phyloP scores from a whole-genome alignment of 1,140 invertebrate species.

The Achroia grisella region DNA sequence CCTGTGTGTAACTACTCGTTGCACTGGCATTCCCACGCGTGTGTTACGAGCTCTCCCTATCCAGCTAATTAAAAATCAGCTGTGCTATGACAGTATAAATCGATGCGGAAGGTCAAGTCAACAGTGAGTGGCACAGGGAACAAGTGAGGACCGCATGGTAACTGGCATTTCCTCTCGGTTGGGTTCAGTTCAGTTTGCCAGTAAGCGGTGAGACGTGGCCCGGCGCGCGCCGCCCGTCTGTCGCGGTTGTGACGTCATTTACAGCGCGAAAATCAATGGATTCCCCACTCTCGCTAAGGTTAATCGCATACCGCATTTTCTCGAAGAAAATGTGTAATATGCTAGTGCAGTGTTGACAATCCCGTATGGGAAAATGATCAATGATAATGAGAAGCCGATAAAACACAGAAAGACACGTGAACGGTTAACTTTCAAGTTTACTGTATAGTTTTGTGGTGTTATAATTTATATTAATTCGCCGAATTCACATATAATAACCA shows the following conservation, averaged over 20 bases:
- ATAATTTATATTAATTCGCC: slow-evolving; percentile 29
- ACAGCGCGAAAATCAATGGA: slow-evolving; percentile 65
- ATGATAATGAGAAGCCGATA: slow-evolving; percentile 26
- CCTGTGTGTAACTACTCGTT: too few species aligned
- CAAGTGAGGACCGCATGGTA: slow-evolving; percentile 42
- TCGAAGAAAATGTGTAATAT: slow-evolving; percentile 62
- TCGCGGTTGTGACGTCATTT: slow-evolving; percentile 56
- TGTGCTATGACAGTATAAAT: slow-evolving; percentile 32
- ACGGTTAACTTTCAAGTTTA: slow-evolving; percentile 53
- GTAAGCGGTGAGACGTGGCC: slow-evolving; percentile 46
- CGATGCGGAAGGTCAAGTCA: slow-evolving; percentile 60
- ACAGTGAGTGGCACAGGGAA: slow-evolving; percentile 27
- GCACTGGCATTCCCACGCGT: too few species aligned
- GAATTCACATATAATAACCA: slow-evolving; percentile 3
- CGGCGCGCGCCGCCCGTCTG: slow-evolving; percentile 58
- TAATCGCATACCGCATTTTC: slow-evolving; percentile 70
- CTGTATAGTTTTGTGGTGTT: slow-evolving; percentile 60
- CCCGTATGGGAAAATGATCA: slow-evolving; percentile 17
- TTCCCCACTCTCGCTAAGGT: slow-evolving; percentile 53
- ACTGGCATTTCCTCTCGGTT: slow-evolving; percentile 53
- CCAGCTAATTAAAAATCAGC: slow-evolving; percentile 34
- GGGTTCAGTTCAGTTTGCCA: slow-evolving; percentile 11
- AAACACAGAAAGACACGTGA: slow-evolving; percentile 42
- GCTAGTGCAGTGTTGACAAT: slow-evolving; percentile 54
- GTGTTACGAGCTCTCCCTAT: not conserved